Percentiles rank a stretch among this genome's conserved stretches.
These are phyloP conservation scores for Drosophila quadrilineata DNA, from an alignment of 1,140 invertebrate genomes.

Conservation along the genomic window DNA sequence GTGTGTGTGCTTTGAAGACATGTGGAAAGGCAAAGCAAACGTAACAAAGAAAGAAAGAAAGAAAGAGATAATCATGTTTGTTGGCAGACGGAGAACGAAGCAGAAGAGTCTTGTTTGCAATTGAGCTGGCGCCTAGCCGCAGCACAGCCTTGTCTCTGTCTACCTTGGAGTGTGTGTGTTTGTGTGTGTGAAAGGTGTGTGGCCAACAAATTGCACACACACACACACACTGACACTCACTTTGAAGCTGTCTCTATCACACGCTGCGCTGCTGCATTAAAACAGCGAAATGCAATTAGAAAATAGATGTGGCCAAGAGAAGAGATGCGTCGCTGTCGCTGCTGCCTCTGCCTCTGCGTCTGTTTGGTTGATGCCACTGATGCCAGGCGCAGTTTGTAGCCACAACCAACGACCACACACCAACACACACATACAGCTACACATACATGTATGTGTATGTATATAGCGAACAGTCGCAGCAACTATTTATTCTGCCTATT, in stretches of 20 bases:
- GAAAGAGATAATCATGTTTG: background rate
- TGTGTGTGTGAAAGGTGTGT: conserved; percentile 58
- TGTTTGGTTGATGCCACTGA: too few relatives aligned
- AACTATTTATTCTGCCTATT: too few relatives aligned
- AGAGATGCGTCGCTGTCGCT: conserved; percentile 14
- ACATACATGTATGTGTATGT: background rate
- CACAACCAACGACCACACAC: conserved; percentile 29
- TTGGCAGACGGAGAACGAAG: too few relatives aligned
- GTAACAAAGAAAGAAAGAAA: conserved; percentile 22
- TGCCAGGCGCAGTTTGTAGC: conserved; percentile 12
- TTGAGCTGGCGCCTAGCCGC: conserved; percentile 17
- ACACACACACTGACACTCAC: background rate
- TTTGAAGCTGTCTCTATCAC: background rate
- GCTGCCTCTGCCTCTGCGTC: too few relatives aligned
- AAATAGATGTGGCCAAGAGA: conserved; percentile 65
- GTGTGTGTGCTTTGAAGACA: conserved; percentile 1
- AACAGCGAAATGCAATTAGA: conserved; percentile 76
- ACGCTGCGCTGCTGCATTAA: background rate
- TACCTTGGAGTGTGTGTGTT: background rate
- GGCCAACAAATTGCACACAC: conserved; percentile 34
- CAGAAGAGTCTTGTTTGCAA: too few relatives aligned
- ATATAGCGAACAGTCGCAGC: too few relatives aligned
- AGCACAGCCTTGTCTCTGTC: conserved; percentile 1
- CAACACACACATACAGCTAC: background rate
- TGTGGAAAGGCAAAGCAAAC: conserved; percentile 12